Conservation (phyloP, 1,140 invertebrate genomes). For the Trichonephila clavipes region DNA sequence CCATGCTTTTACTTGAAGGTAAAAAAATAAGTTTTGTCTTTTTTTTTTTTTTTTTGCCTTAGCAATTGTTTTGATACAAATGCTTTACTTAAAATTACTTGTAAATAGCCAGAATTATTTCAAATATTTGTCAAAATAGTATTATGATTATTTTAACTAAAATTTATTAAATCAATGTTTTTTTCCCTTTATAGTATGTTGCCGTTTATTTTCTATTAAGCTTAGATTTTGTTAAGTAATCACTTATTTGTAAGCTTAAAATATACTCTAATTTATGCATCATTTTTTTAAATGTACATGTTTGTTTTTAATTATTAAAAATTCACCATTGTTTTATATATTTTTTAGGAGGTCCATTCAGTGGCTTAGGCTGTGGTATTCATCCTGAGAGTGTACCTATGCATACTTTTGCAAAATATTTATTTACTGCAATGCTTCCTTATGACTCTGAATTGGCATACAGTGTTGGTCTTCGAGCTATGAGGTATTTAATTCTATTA, state of each 20-base stretch:
- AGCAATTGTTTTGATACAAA: neutral
- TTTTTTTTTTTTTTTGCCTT: neutral
- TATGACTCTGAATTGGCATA: slow-evolving; percentile 90
- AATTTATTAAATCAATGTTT: no score
- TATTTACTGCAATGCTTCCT: slow-evolving; percentile 87
- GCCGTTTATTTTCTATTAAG: no score
- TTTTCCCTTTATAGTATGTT: no score
- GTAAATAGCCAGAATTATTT: neutral
- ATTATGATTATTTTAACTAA: no score
- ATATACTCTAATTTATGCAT: no score
- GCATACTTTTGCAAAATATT: slow-evolving; percentile 90
- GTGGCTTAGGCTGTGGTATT: slow-evolving; percentile 88
- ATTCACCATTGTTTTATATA: no score
- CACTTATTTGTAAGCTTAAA: no score
- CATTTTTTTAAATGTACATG: no score
- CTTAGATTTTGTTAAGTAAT: no score
- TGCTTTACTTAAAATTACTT: neutral
- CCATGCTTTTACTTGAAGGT: slow-evolving; percentile 84
- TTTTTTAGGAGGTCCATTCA: slow-evolving; percentile 87
- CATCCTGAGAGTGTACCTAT: slow-evolving; percentile 89
- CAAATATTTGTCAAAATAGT: no score
- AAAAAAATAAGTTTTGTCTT: neutral
- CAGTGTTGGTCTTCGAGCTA: slow-evolving; percentile 84
- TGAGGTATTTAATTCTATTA: slow-evolving; percentile 81
- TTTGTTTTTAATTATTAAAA: no score